Conservation (phyloP, 2,113 vertebrate genomes). For the Centropus bengalensis region DNA sequence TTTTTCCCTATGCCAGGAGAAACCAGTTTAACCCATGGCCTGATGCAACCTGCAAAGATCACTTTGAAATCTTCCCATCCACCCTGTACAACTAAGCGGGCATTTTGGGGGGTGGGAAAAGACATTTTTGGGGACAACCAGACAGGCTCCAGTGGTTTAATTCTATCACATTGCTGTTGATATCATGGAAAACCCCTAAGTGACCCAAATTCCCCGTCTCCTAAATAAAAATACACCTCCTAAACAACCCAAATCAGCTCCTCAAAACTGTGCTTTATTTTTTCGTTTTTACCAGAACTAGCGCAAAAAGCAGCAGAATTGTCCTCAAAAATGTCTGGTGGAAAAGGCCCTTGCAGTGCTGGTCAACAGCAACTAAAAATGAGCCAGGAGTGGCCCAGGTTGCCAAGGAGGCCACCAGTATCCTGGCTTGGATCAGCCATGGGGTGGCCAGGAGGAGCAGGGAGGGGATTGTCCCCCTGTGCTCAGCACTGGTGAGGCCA, state of each 20-base stretch:
- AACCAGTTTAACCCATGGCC: slow-evolving; percentile 52
- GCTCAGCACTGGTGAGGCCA: no score
- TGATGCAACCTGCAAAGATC: not conserved
- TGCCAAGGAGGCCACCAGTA: no score
- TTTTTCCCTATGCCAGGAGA: slow-evolving; percentile 26
- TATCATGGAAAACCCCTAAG: not conserved
- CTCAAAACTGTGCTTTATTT: not conserved
- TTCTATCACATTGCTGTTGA: accelerated
- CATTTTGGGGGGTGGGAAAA: not conserved
- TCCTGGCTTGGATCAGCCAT: no score
- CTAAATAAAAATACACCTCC: no score
- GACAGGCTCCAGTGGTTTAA: not conserved
- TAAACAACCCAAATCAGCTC: no score
- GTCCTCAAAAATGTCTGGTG: no score
- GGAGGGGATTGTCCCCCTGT: no score
- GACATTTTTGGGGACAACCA: not conserved
- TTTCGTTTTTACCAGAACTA: not conserved
- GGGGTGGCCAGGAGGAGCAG: no score
- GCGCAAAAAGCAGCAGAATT: not conserved
- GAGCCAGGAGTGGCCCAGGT: no score
- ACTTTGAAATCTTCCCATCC: not conserved
- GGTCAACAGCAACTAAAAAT: no score
- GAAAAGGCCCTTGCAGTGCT: no score
- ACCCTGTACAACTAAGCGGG: not conserved
- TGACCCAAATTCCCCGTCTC: not conserved